Evolutionary conservation across 2,797 vertebrate genomes (phyloP).

Genomic region (Tolypeutes matacus): DNA sequence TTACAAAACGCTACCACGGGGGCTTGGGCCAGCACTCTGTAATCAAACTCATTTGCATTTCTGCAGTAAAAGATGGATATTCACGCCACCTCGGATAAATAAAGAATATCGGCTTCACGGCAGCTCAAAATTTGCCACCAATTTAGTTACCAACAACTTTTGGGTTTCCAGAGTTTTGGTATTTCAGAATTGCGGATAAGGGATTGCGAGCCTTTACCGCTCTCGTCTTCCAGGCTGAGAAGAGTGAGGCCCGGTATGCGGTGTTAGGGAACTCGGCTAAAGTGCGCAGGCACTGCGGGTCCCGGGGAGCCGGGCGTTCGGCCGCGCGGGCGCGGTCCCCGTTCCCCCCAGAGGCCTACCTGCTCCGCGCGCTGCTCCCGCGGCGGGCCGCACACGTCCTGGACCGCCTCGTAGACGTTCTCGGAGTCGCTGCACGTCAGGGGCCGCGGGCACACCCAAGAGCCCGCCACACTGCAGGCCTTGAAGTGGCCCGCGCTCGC

Average conservation of each 20-base stretch:
- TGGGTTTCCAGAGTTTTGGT: neutral
- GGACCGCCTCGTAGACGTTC: slow-evolving; percentile 75
- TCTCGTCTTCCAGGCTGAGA: neutral
- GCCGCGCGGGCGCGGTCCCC: no score
- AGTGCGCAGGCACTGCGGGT: neutral
- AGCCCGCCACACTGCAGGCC: slow-evolving; percentile 77
- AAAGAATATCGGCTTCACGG: neutral
- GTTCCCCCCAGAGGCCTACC: neutral
- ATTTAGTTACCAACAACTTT: neutral
- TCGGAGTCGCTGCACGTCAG: slow-evolving; percentile 76
- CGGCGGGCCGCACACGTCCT: slow-evolving; percentile 56
- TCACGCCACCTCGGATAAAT: neutral
- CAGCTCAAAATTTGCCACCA: neutral
- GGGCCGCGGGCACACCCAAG: slow-evolving; percentile 31
- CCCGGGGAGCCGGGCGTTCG: neutral
- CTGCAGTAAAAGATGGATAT: neutral
- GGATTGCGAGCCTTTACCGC: neutral
- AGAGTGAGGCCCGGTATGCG: neutral
- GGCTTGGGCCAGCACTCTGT: neutral
- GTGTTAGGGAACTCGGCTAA: neutral
- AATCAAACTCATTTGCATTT: neutral
- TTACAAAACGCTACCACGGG: neutral
- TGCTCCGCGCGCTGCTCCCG: slow-evolving; percentile 41
- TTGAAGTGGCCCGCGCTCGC: slow-evolving; percentile 14
- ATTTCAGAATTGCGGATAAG: neutral